Evolutionary conservation across 2,797 vertebrate genomes (phyloP).

Genomic region (Melanotaenia maccullochi): DNA sequence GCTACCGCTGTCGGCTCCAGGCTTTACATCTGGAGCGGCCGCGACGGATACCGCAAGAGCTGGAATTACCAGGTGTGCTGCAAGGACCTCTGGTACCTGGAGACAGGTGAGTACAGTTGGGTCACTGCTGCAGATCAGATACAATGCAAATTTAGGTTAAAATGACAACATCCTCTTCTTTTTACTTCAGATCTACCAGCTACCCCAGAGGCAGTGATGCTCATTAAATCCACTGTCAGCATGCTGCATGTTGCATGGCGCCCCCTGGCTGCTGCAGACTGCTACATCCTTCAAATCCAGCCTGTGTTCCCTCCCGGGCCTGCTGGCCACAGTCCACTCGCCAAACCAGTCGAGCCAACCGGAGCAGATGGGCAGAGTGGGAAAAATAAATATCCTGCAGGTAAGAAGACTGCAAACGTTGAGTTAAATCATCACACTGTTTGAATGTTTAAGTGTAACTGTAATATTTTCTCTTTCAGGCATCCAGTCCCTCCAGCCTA

Average conservation of each 20-base stretch:
- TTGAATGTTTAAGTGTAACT: neutral
- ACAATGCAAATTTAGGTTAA: neutral
- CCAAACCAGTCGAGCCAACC: slow-evolving; percentile 6
- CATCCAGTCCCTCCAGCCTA: slow-evolving; percentile 25
- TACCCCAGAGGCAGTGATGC: slow-evolving; percentile 88
- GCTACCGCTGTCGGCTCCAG: slow-evolving; percentile 88
- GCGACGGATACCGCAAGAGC: slow-evolving; percentile 94
- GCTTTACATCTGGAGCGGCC: slow-evolving; percentile 96
- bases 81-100: slow-evolving; percentile 98
- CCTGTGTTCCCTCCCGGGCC: slow-evolving; percentile 73
- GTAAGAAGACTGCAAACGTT: slow-evolving; percentile 4
- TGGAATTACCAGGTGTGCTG: slow-evolving; percentile 98
- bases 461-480: slow-evolving; percentile 38
- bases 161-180: neutral
- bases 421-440: neutral
- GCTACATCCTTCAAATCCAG: slow-evolving; percentile 92
- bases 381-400: slow-evolving; percentile 17
- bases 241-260: slow-evolving; percentile 97
- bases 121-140: accelerated
- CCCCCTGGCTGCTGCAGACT: slow-evolving; percentile 92
- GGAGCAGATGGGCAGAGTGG: slow-evolving; percentile 23
- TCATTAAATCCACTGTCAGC: slow-evolving; percentile 93
- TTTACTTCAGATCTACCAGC: slow-evolving; percentile 86
- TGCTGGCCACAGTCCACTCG: neutral
- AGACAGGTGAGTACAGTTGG: slow-evolving; percentile 88